A percentile compares a stretch with the other conserved stretches of the same genome.
These are phyloP conservation scores for Nerophis ophidion DNA, from an alignment of 2,113 vertebrate genomes.

Conservation along the genomic window DNA sequence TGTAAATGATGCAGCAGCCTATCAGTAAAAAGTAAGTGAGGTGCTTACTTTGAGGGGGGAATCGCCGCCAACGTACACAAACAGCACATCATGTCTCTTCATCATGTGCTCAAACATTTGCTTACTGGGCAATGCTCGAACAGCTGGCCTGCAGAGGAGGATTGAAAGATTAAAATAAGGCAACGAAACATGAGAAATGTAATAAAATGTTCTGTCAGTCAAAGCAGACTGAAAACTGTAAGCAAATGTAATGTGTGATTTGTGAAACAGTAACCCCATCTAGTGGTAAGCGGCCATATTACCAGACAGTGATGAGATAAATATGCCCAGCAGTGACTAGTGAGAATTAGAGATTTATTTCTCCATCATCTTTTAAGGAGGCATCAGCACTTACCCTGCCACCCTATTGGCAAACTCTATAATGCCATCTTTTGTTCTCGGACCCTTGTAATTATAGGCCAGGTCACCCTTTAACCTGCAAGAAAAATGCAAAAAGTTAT, in stretches of 20 bases:
- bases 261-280: slow-evolving; percentile 37
- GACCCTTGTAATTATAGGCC: slow-evolving; percentile 94
- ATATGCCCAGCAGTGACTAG: slow-evolving; percentile 27
- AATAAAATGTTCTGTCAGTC: background rate
- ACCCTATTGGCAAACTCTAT: slow-evolving; percentile 96
- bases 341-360: slow-evolving; percentile 20
- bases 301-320: slow-evolving; percentile 14
- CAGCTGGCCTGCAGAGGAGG: slow-evolving; percentile 75
- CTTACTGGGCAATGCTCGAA: slow-evolving; percentile 88
- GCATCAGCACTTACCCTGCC: slow-evolving; percentile 79
- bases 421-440: slow-evolving; percentile 95
- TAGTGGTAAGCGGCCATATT: slow-evolving; percentile 22
- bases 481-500: background rate
- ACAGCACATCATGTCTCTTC: slow-evolving; percentile 87
- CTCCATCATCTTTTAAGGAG: background rate
- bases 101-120: slow-evolving; percentile 92
- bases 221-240: background rate
- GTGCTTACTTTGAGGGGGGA: slow-evolving; percentile 88
- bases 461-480: slow-evolving; percentile 89
- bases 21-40: background rate
- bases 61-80: slow-evolving; percentile 89
- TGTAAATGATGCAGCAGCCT: background rate
- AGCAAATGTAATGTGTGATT: slow-evolving; percentile 7
- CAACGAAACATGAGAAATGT: background rate
- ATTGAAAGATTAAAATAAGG: background rate